Percentiles rank a stretch among this genome's conserved stretches.
Evolutionary conservation across 2,113 vertebrate species (phyloP).

Genomic region (Lepus timidus): DNA sequence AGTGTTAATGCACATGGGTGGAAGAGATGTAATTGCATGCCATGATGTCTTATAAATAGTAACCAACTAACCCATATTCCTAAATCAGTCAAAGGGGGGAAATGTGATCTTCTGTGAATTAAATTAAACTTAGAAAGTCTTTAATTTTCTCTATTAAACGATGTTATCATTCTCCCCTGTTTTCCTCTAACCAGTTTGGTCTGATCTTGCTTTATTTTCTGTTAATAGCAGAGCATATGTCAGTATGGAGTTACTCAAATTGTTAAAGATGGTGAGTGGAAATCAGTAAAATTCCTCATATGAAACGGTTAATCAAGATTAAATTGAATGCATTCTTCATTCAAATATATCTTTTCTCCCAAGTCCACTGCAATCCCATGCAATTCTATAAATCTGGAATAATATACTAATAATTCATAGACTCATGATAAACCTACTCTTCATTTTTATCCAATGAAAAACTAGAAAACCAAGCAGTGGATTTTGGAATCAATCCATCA

Average conservation of each 20-base stretch:
- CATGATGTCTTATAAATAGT: slow-evolving; percentile 30
- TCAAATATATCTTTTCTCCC: not conserved
- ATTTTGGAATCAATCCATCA: slow-evolving; percentile 65
- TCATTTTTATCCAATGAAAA: slow-evolving; percentile 67
- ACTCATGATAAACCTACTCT: not conserved
- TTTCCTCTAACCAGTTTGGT: slow-evolving; percentile 44
- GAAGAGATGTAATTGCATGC: not conserved
- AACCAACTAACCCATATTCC: slow-evolving; percentile 54
- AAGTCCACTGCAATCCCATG: slow-evolving; percentile 12
- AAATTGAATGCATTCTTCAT: slow-evolving; percentile 37
- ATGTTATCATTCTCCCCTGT: not conserved
- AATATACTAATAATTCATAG: not conserved
- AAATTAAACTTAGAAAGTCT: slow-evolving; percentile 27
- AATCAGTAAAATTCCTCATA: slow-evolving; percentile 59
- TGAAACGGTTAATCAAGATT: slow-evolving; percentile 65
- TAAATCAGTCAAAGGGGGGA: slow-evolving; percentile 20
- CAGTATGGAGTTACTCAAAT: slow-evolving; percentile 39
- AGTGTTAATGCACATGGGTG: not conserved
- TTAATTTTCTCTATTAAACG: slow-evolving; percentile 69
- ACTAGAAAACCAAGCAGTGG: not conserved
- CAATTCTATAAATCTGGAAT: slow-evolving; percentile 58
- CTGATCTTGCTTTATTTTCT: slow-evolving; percentile 61
- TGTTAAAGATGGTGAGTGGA: slow-evolving; percentile 38
- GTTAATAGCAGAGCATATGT: slow-evolving; percentile 61
- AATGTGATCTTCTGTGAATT: not conserved